Evolutionary conservation across 2,797 vertebrate species (phyloP), one percentile per base, ranked within the genome.

Genomic region (Pachyuromys duprasi): DNA sequence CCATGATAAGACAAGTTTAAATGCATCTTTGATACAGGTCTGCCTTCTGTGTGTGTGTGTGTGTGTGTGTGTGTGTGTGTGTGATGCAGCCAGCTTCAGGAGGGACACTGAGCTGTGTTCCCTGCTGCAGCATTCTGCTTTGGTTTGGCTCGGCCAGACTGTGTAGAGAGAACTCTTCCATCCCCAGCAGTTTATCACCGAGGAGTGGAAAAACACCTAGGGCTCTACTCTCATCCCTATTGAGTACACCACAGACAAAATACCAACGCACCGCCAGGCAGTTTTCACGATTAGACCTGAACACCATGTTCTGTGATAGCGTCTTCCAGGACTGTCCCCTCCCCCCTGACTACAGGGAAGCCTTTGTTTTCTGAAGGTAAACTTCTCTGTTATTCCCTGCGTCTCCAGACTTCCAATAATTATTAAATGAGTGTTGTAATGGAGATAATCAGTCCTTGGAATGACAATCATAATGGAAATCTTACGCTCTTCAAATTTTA

Each of bases 251-350:
- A 63, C 45, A 22, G 74, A n/a, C 78, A 87, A 92, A 87, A 76
- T 33, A 90, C 20, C 65, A 72, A 28, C 53, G 60, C 12, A 31
- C 18, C 7, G 5, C 13, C 15, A 28, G n/a, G n/a, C 11, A 36
- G 79, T 70, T 65, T 45, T 94, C 86, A 55, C 90, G 63, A n/a
- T 90, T 45, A 63, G 86, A 93, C 76, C 87, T 97, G 86, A 55
- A 92, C 80, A 62, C 93, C 20, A 17, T 62, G 42, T 4, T 0
- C 79, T 91, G 2, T 93, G 91, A 45, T 5, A 2, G 3, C 26
- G 88, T 94, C 91, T 87, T 65, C 3, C 2, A 45, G 69, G 13
- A 26, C 45, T 92, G 22, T 3, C 14, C 67, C 69, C n/a, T 45
- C 80, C 63, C 26, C 33, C 70, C 67, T 82, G 60, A 65, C 79